phyloP scores from a whole-genome alignment of 2,888 invertebrate species.

The Eustalomyia histrio region DNA sequence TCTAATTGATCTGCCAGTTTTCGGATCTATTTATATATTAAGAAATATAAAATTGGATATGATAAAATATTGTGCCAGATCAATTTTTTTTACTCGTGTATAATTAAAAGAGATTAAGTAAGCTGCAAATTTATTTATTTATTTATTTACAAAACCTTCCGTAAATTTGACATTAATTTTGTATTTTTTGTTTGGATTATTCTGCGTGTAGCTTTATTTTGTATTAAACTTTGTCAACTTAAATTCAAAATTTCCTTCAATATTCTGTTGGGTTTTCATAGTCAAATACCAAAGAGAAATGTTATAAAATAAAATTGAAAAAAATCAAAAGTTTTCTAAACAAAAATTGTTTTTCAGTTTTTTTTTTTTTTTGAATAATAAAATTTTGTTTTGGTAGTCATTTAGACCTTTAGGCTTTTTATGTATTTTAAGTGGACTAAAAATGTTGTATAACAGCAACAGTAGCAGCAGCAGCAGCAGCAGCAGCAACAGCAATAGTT shows the following conservation, averaged over 20 bases:
- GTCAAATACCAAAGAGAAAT: background rate
- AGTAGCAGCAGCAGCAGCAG: slow-evolving; percentile 25
- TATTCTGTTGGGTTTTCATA: background rate
- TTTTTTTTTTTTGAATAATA: slow-evolving; percentile 30
- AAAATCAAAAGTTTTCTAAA: background rate
- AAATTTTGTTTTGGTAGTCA: slow-evolving; percentile 50
- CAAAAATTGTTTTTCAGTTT: slow-evolving; percentile 36
- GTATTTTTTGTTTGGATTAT: too few relatives aligned
- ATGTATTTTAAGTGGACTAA: slow-evolving; percentile 57
- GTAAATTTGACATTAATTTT: too few relatives aligned
- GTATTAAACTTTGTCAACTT: too few relatives aligned
- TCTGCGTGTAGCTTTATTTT: too few relatives aligned
- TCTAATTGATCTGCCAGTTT: too few relatives aligned
- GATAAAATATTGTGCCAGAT: too few relatives aligned
- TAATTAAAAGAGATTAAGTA: too few relatives aligned
- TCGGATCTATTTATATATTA: too few relatives aligned
- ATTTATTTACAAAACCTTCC: too few relatives aligned
- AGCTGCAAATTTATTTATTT: too few relatives aligned
- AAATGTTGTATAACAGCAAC: slow-evolving; percentile 37
- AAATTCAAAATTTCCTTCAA: background rate
- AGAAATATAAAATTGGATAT: too few relatives aligned
- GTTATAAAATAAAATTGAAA: background rate
- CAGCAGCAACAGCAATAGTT: slow-evolving; percentile 39
- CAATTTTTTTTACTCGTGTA: too few relatives aligned
- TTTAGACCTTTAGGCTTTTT: slow-evolving; percentile 48